Evolutionary conservation across 2,797 vertebrate genomes (phyloP).

Genomic region (Spinus pinus): DNA sequence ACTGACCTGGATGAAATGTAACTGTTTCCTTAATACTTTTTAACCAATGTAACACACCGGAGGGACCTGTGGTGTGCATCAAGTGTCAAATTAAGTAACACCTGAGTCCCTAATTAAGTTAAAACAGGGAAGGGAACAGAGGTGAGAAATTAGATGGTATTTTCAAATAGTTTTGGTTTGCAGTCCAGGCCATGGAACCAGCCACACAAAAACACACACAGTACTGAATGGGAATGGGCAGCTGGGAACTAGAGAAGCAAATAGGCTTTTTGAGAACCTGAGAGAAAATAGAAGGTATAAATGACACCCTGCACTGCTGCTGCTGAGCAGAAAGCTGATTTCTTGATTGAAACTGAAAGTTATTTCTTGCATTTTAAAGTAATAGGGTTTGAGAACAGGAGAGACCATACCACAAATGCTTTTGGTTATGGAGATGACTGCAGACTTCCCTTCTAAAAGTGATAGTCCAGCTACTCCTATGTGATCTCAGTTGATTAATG

Average conservation of each 20-base stretch:
- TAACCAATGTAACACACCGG: background rate
- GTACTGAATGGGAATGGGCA: background rate
- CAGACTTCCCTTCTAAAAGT: background rate
- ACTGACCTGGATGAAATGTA: background rate
- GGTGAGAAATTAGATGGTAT: background rate
- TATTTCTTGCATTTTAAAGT: background rate
- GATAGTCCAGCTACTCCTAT: background rate
- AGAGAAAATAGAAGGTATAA: background rate
- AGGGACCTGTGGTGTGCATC: background rate
- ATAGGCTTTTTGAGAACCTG: background rate
- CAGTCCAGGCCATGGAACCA: background rate
- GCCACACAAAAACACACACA: background rate
- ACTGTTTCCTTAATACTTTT: background rate
- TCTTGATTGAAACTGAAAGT: background rate
- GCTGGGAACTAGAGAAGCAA: background rate
- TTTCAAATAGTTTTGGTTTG: background rate
- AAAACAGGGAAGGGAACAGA: fast-evolving
- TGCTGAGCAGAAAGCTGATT: background rate
- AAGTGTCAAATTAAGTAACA: background rate
- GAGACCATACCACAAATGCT: background rate
- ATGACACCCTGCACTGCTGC: background rate
- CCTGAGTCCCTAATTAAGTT: background rate
- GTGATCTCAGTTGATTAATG: background rate
- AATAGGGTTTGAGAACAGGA: background rate
- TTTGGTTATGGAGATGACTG: background rate